Conservation (phyloP, 1,140 invertebrate species). For the Lepidurus apus region DNA sequence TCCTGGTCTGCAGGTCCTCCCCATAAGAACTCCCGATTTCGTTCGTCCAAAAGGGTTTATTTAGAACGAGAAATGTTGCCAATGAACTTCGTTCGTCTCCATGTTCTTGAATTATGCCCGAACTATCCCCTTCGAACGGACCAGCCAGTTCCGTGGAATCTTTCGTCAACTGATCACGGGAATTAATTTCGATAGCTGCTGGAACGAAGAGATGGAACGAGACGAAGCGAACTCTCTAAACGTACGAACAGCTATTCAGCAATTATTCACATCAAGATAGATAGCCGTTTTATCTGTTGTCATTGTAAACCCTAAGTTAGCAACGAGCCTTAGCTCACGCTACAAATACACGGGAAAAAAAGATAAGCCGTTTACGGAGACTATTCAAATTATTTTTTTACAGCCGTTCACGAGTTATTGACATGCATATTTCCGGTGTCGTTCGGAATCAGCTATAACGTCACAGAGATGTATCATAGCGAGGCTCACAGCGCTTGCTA, state of each 20-base stretch:
- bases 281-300: too few relatives aligned
- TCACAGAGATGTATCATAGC: too few relatives aligned
- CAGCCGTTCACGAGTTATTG: too few relatives aligned
- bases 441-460: too few relatives aligned
- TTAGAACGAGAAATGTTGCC: neutral
- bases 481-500: too few relatives aligned
- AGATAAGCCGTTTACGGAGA: too few relatives aligned
- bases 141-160: conserved; percentile 44
- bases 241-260: neutral
- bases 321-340: too few relatives aligned
- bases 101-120: neutral
- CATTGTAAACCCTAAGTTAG: too few relatives aligned
- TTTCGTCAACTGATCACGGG: conserved; percentile 23
- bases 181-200: conserved; percentile 26
- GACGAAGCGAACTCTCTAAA: neutral
- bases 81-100: neutral
- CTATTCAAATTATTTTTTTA: too few relatives aligned
- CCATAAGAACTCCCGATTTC: neutral
- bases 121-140: conserved; percentile 44
- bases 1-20: conserved; percentile 34
- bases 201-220: conserved; percentile 20
- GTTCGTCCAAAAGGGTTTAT: neutral
- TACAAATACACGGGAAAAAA: too few relatives aligned
- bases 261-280: too few relatives aligned
- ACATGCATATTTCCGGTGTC: too few relatives aligned